These are phyloP conservation scores for Scaptomyza hsui DNA, from an alignment of 1,140 invertebrate species.

Conservation along the genomic window DNA sequence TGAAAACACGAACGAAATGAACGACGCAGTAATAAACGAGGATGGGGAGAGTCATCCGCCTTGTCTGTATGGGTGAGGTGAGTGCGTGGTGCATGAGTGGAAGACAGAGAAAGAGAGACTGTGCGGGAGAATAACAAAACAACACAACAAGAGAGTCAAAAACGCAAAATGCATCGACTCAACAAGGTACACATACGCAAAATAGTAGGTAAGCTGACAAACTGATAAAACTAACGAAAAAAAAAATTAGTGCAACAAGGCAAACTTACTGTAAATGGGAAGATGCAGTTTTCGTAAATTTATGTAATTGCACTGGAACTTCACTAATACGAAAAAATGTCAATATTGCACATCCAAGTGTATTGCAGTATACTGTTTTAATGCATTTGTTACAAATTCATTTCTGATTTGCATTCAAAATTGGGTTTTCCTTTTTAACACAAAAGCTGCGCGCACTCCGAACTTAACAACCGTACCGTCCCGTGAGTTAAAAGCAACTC, in stretches of 20 bases:
- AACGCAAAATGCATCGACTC: conserved; percentile 42
- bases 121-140: conserved; percentile 20
- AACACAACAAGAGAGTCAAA: conserved; percentile 45
- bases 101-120: background rate
- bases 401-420: conserved; percentile 17
- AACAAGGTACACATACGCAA: conserved; percentile 27
- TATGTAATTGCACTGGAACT: conserved; percentile 58
- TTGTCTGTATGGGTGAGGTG: background rate
- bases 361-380: background rate
- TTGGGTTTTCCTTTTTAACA: conserved; percentile 26
- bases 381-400: conserved; percentile 19
- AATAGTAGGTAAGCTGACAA: conserved; percentile 10
- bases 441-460: conserved; percentile 6
- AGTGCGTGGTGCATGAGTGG: conserved; percentile 16
- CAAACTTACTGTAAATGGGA: conserved; percentile 69
- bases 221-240: conserved; percentile 54
- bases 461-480: conserved; percentile 20
- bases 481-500: conserved; percentile 24
- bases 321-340: conserved; percentile 5
- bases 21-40: conserved; percentile 42
- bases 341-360: background rate
- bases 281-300: conserved; percentile 52
- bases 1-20: conserved; percentile 24
- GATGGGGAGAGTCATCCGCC: conserved; percentile 1
- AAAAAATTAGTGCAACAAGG: conserved; percentile 33